Evolutionary conservation across 1,140 invertebrate genomes (phyloP).

Genomic region (Drepana arcuata): DNA sequence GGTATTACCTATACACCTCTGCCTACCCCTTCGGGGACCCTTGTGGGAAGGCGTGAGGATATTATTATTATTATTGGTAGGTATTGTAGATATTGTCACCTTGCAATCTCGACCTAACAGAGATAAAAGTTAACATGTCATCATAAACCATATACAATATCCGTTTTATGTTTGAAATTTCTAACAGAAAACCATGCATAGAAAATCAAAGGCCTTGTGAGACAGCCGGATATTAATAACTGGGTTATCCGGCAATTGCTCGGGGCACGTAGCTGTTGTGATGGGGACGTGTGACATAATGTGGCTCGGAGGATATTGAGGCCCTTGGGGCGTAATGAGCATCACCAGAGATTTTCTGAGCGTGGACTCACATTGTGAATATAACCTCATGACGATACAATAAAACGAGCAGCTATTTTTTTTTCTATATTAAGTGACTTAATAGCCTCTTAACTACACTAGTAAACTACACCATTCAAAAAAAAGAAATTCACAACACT

Average conservation of each 20-base stretch:
- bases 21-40: no score
- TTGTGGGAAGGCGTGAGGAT: no score
- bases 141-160: no score
- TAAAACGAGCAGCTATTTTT: background rate
- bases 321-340: no score
- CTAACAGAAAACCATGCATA: background rate
- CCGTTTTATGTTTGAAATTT: no score
- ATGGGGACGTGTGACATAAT: conserved; percentile 22
- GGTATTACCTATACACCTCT: no score
- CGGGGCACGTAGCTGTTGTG: background rate
- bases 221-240: conserved; percentile 34
- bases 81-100: background rate
- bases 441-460: no score
- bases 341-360: no score
- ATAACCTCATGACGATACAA: background rate
- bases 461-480: no score
- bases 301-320: no score
- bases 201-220: background rate
- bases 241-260: conserved; percentile 33
- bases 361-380: conserved; percentile 6
- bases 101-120: background rate
- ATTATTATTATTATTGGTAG: background rate
- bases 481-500: no score
- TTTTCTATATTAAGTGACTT: background rate
- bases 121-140: no score